Conservation (phyloP, 2,113 vertebrate genomes). For the Opisthocomus hoazin region DNA sequence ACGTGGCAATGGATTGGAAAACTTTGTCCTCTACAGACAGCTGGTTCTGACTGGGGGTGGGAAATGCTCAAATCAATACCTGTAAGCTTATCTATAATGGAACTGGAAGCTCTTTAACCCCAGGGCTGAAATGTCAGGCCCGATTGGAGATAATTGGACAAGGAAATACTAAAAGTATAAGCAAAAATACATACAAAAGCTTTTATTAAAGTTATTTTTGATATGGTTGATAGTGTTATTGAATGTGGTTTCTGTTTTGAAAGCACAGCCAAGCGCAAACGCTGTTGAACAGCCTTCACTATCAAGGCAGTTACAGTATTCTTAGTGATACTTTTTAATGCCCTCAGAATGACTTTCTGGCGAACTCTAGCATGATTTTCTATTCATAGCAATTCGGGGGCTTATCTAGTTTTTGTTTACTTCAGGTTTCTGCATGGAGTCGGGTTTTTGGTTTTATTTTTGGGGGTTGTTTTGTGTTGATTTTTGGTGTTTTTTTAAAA, state of each 20-base stretch:
- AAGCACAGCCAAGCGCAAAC: neutral
- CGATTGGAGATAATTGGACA: neutral
- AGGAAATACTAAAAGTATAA: neutral
- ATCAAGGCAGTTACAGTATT: neutral
- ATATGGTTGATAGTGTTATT: neutral
- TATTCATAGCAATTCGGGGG: neutral
- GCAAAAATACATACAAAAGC: neutral
- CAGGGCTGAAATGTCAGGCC: neutral
- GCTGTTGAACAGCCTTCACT: neutral
- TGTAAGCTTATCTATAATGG: slow-evolving; percentile 48
- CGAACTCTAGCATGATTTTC: neutral
- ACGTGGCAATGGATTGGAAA: neutral
- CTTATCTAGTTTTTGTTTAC: neutral
- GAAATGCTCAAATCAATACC: slow-evolving; percentile 40
- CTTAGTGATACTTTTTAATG: neutral
- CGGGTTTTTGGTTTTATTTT: too few species aligned
- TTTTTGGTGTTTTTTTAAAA: neutral
- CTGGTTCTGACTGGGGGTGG: neutral
- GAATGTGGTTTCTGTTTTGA: neutral
- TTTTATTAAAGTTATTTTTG: neutral
- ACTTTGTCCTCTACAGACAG: neutral
- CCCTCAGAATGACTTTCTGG: neutral
- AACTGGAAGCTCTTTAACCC: slow-evolving; percentile 42
- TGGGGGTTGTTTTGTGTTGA: too few species aligned
- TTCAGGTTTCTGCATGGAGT: neutral